phyloP scores from a whole-genome alignment of 2,113 vertebrate genomes.

The Gallinago undulata region DNA sequence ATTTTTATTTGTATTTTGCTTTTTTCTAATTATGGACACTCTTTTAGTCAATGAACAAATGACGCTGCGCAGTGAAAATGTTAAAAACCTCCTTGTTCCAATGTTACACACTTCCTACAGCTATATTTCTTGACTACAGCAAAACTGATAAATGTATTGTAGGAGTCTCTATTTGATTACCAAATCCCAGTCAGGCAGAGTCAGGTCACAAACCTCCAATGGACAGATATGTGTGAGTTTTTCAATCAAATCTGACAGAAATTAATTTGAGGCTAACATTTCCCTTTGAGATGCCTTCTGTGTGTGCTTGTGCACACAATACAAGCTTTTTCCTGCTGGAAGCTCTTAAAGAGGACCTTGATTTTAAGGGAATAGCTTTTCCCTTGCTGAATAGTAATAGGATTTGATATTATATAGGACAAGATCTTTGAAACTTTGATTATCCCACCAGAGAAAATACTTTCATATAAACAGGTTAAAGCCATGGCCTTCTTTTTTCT shows the following conservation, averaged over 20 bases:
- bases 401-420: constrained; percentile 59
- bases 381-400: constrained; percentile 53
- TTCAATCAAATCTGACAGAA: constrained; percentile 69
- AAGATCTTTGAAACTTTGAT: constrained; percentile 61
- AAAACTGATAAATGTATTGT: constrained; percentile 1
- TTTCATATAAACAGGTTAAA: constrained; percentile 48
- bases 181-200: constrained; percentile 55
- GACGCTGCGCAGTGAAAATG: not conserved
- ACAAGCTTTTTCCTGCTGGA: constrained; percentile 27
- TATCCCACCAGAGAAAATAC: constrained; percentile 41
- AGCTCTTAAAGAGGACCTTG: constrained; percentile 31
- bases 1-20: not conserved
- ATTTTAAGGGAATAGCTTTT: constrained; percentile 57
- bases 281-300: constrained; percentile 53
- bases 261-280: constrained; percentile 69
- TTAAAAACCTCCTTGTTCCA: not conserved
- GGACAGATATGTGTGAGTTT: constrained; percentile 54
- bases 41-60: not conserved
- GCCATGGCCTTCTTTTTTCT: not conserved
- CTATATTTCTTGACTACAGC: constrained; percentile 19
- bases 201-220: constrained; percentile 54
- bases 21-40: not conserved
- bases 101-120: not conserved
- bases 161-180: constrained; percentile 63
- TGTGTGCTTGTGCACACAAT: constrained; percentile 32